phyloP scores from a whole-genome alignment of 2,888 invertebrate genomes.

The Aporophyla lueneburgensis region DNA sequence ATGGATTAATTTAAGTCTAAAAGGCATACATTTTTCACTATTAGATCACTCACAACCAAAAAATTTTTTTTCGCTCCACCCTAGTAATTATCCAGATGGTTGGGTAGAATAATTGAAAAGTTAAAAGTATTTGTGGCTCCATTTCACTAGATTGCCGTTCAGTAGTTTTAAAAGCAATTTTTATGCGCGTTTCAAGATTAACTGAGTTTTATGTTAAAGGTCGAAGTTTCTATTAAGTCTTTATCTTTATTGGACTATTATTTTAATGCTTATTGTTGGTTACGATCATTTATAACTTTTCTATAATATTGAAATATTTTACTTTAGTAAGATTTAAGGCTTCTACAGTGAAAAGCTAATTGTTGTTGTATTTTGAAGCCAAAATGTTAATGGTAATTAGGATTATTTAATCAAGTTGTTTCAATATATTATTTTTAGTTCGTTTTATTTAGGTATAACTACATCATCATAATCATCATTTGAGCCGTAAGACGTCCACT shows the following conservation, averaged over 20 bases:
- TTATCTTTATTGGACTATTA: constrained; percentile 34
- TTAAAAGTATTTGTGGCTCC: constrained; percentile 44
- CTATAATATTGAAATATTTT: neutral
- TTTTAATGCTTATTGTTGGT: constrained; percentile 9
- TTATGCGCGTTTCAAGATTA: constrained; percentile 42
- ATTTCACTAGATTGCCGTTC: constrained; percentile 41
- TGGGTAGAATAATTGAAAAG: constrained; percentile 53
- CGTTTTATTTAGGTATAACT: too few relatives aligned
- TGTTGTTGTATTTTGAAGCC: too few relatives aligned
- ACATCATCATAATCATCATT: too few relatives aligned
- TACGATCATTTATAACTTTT: neutral
- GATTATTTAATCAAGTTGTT: neutral
- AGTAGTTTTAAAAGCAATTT: constrained; percentile 33
- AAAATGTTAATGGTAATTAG: neutral
- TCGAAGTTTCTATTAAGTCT: constrained; percentile 34
- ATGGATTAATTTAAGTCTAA: too few relatives aligned
- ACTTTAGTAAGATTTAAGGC: neutral
- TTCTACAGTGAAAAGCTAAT: neutral
- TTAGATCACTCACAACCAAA: too few relatives aligned
- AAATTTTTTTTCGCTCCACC: too few relatives aligned
- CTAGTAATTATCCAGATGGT: constrained; percentile 38
- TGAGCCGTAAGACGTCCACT: too few relatives aligned
- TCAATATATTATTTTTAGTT: neutral
- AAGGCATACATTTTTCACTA: too few relatives aligned
- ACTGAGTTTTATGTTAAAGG: constrained; percentile 28